Conservation (phyloP, 2,113 vertebrate species). For the Sturnira hondurensis region DNA sequence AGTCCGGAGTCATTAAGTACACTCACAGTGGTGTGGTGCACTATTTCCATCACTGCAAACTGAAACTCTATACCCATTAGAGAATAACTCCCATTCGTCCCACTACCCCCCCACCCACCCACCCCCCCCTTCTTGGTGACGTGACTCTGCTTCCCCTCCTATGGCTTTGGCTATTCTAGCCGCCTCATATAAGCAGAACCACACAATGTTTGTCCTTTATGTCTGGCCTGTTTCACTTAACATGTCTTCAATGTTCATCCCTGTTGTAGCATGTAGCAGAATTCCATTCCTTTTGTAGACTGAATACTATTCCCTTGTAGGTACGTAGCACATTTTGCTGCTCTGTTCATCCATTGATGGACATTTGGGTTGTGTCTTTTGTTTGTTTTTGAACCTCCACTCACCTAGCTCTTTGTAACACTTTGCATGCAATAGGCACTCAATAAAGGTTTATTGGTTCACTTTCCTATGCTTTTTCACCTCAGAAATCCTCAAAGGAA, state of each 20-base stretch:
- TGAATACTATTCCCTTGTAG: background rate
- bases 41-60: background rate
- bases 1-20: background rate
- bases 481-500: background rate
- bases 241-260: background rate
- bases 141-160: background rate
- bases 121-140: background rate
- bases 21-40: background rate
- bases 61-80: background rate
- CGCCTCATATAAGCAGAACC: background rate
- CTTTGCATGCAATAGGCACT: background rate
- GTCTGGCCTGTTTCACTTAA: background rate
- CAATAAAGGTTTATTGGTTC: background rate
- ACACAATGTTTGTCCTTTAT: background rate
- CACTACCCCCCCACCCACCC: no score
- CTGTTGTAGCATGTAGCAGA: background rate
- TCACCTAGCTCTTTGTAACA: background rate
- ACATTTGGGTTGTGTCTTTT: background rate
- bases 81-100: background rate
- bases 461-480: background rate
- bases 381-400: background rate
- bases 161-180: background rate
- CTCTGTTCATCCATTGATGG: background rate
- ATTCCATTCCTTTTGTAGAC: background rate
- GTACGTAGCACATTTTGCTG: background rate